phyloP scores from a whole-genome alignment of 2,113 vertebrate species.

The Crotalus horridus region DNA sequence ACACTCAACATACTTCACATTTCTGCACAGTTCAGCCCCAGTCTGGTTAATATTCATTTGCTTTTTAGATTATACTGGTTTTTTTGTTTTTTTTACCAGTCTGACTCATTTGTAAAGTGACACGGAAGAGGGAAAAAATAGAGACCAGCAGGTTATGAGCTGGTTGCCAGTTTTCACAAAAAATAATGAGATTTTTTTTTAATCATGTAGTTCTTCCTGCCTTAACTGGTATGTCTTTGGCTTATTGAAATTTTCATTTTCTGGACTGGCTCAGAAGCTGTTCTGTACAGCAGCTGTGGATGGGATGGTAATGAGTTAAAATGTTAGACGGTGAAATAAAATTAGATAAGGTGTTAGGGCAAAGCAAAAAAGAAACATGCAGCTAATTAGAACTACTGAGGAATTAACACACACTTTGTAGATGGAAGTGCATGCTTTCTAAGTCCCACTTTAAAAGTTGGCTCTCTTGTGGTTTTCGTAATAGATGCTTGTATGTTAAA shows the following conservation, averaged over 20 bases:
- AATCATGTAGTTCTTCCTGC: constrained; percentile 27
- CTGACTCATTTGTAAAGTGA: constrained; percentile 44
- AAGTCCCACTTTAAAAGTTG: neutral
- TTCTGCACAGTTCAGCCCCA: constrained; percentile 35
- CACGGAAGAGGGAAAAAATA: constrained; percentile 8
- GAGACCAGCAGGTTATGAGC: constrained; percentile 37
- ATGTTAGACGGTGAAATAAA: constrained; percentile 5
- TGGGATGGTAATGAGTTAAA: neutral
- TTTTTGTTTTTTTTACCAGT: neutral
- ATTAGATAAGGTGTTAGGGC: neutral
- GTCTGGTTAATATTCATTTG: constrained; percentile 61
- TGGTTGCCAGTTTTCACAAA: constrained; percentile 28
- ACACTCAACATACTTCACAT: constrained; percentile 60
- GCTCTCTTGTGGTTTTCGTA: neutral
- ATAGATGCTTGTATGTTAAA: neutral
- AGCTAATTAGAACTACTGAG: neutral
- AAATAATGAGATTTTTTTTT: constrained; percentile 36
- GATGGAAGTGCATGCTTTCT: neutral
- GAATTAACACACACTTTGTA: neutral
- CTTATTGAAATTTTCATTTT: constrained; percentile 19
- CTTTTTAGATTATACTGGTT: constrained; percentile 38
- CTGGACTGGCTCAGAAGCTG: neutral
- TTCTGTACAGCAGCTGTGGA: constrained; percentile 24
- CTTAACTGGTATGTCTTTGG: constrained; percentile 39
- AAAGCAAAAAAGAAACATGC: neutral